A percentile compares a stretch with the other conserved stretches of the same genome.
These are phyloP conservation scores for Coturnix japonica DNA, from an alignment of 2,113 vertebrate genomes.

Conservation along the genomic window DNA sequence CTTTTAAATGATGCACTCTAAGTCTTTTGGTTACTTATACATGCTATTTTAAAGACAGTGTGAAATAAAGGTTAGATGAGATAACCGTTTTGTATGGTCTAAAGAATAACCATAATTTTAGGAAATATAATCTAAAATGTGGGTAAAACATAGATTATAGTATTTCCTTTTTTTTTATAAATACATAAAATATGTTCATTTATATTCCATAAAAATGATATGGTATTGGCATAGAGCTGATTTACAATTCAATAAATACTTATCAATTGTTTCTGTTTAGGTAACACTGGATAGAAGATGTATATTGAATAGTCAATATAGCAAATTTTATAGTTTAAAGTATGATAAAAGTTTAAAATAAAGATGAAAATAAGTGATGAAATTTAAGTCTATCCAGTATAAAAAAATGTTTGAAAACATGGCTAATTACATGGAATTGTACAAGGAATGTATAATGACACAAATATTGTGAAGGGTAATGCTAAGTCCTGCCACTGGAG, in stretches of 20 bases:
- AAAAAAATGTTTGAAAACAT: neutral
- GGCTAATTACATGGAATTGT: neutral
- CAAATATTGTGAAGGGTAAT: neutral
- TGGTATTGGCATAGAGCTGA: neutral
- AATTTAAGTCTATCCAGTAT: neutral
- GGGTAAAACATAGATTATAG: neutral
- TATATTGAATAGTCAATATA: neutral
- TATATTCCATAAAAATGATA: neutral
- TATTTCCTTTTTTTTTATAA: neutral
- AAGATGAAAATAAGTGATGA: neutral
- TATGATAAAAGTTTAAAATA: neutral
- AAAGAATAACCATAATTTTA: neutral
- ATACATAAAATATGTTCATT: neutral
- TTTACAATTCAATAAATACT: neutral
- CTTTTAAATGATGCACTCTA: neutral
- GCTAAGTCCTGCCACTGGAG: rapidly evolving
- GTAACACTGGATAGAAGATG: neutral
- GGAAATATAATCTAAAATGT: neutral
- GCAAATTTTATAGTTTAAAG: neutral
- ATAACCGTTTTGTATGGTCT: neutral
- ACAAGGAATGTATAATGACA: neutral
- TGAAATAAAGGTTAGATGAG: neutral
- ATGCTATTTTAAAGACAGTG: neutral
- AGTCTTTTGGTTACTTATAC: neutral
- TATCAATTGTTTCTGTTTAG: neutral